These are phyloP conservation scores for Agapetus fuscipes DNA, from an alignment of 2,888 invertebrate species.

Conservation along the genomic window DNA sequence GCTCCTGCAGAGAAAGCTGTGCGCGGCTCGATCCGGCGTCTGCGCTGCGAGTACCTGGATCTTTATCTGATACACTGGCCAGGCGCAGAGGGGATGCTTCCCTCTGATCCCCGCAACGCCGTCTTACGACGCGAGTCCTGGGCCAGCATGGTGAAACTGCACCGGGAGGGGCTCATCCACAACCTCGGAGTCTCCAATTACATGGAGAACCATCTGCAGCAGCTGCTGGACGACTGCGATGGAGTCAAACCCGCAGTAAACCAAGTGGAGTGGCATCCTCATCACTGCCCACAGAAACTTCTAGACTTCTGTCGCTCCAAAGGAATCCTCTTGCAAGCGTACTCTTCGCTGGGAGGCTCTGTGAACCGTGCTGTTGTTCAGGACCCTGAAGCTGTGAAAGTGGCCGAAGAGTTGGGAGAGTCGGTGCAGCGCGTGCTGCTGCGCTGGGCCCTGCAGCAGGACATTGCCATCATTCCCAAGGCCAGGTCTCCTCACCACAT, in stretches of 20 bases:
- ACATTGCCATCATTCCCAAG: slow-evolving; percentile 60
- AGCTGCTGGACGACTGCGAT: slow-evolving; percentile 45
- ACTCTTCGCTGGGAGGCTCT: slow-evolving; percentile 63
- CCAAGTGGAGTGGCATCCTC: slow-evolving; percentile 78
- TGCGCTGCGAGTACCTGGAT: slow-evolving; percentile 62
- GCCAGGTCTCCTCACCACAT: slow-evolving; percentile 48
- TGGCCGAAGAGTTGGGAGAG: slow-evolving; percentile 50
- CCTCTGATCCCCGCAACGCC: slow-evolving; percentile 37
- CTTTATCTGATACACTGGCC: slow-evolving; percentile 80
- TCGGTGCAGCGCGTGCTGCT: slow-evolving; percentile 59
- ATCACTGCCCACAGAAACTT: slow-evolving; percentile 54
- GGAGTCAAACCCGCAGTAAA: slow-evolving; percentile 59
- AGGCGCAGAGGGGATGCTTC: slow-evolving; percentile 47
- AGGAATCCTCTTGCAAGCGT: slow-evolving; percentile 67
- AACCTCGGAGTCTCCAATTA: slow-evolving; percentile 81
- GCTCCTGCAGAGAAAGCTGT: slow-evolving; percentile 43
- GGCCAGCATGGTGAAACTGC: slow-evolving; percentile 53
- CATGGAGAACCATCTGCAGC: slow-evolving; percentile 55
- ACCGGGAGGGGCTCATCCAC: slow-evolving; percentile 47
- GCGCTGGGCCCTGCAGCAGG: slow-evolving; percentile 66
- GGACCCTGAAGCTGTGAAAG: slow-evolving; percentile 46
- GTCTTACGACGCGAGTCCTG: slow-evolving; percentile 55
- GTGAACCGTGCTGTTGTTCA: slow-evolving; percentile 41
- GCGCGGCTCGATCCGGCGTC: slow-evolving; percentile 47
- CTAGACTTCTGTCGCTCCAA: slow-evolving; percentile 52